Conservation (phyloP, 2,888 invertebrate species). For the Athripsodes cinereus region DNA sequence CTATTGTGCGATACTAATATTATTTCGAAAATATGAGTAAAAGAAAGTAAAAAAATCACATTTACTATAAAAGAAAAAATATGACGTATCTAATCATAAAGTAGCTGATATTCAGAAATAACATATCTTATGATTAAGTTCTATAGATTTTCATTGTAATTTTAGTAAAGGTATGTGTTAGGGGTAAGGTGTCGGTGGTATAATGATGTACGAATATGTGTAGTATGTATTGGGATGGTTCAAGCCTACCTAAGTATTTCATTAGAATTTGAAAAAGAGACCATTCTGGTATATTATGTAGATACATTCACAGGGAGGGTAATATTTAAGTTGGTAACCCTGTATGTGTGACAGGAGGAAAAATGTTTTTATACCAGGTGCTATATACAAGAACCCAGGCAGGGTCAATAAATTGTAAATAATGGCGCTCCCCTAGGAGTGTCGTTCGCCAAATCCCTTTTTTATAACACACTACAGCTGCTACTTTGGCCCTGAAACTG, state of each 20-base stretch:
- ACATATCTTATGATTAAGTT: too few relatives aligned
- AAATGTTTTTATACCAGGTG: conserved; percentile 17
- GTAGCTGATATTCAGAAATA: neutral
- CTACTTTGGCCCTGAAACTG: conserved; percentile 12
- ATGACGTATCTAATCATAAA: too few relatives aligned
- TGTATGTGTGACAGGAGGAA: conserved; percentile 6
- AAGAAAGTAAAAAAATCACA: too few relatives aligned
- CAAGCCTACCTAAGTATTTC: neutral
- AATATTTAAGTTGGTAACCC: conserved; percentile 10
- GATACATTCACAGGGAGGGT: conserved; percentile 3
- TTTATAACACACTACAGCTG: conserved; percentile 20
- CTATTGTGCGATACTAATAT: too few relatives aligned
- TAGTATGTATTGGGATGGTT: too few relatives aligned
- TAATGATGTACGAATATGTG: too few relatives aligned
- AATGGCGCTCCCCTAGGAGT: conserved; percentile 22
- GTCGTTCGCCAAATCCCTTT: conserved; percentile 17
- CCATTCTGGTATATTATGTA: neutral
- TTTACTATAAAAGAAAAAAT: too few relatives aligned
- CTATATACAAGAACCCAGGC: conserved; percentile 10
- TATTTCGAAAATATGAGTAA: too few relatives aligned
- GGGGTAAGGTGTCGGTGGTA: too few relatives aligned
- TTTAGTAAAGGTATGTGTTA: too few relatives aligned
- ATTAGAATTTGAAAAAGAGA: conserved; percentile 3
- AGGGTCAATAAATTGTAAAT: conserved; percentile 26
- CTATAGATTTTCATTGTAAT: too few relatives aligned